These are phyloP conservation scores for Peromyscus polionotus DNA, from an alignment of 2,113 vertebrate species.

Conservation along the genomic window DNA sequence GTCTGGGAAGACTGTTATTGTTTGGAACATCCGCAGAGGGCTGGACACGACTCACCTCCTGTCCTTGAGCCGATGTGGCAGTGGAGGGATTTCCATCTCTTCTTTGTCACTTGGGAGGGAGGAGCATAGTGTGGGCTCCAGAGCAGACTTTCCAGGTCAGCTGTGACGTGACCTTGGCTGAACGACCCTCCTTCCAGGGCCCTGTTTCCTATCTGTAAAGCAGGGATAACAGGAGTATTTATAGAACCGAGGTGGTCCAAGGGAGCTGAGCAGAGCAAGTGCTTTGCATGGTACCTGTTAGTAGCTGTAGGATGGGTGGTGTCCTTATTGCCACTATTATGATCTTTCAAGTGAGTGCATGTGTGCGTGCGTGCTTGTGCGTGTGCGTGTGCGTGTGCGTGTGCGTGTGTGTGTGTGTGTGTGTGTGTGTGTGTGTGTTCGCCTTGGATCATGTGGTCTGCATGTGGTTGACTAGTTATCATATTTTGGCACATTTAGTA, in stretches of 20 bases:
- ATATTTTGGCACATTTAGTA: background rate
- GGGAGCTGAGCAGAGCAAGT: background rate
- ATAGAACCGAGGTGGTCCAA: background rate
- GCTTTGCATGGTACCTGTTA: background rate
- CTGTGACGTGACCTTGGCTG: background rate
- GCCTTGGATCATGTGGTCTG: background rate
- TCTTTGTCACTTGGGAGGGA: background rate
- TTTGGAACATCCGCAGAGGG: background rate
- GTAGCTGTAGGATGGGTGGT: background rate
- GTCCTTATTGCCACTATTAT: background rate
- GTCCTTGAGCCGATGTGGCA: background rate
- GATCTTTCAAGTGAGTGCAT: background rate
- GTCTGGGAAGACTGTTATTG: background rate
- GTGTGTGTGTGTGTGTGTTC: background rate
- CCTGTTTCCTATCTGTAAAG: background rate
- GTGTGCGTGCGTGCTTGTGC: accelerated
- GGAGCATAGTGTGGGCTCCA: background rate
- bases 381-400: background rate
- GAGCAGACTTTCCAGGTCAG: background rate
- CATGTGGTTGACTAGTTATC: conserved; percentile 13
- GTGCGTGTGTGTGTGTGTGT: background rate
- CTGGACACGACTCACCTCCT: background rate
- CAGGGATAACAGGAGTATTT: background rate
- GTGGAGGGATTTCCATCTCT: background rate
- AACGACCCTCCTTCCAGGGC: background rate